Conservation (phyloP, 2,113 vertebrate genomes). For the Canis aureus region DNA sequence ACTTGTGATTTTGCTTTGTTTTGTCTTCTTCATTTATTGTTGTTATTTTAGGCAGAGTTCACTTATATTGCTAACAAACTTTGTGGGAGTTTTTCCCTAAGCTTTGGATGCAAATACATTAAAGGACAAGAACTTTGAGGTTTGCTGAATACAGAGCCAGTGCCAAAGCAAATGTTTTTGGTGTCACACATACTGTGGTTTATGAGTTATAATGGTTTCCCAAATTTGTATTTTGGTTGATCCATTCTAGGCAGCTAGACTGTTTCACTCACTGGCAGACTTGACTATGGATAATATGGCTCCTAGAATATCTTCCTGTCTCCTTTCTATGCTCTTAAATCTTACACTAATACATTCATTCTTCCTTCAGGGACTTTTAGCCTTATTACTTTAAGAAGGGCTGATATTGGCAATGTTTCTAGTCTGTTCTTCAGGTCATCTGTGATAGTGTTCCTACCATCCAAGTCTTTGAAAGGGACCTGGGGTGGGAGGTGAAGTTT, state of each 20-base stretch:
- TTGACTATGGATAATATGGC: neutral
- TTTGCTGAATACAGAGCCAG: conserved; percentile 36
- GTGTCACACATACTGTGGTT: neutral
- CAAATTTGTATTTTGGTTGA: conserved; percentile 24
- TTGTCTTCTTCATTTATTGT: neutral
- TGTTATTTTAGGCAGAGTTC: neutral
- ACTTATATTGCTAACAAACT: neutral
- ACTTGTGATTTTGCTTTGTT: neutral
- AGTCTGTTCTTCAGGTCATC: neutral
- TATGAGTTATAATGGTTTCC: neutral
- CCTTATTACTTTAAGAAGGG: neutral
- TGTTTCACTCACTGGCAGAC: neutral
- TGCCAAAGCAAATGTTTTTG: neutral
- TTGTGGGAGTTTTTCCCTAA: neutral
- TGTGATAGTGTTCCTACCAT: neutral
- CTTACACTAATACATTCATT: neutral
- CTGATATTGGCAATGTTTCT: neutral
- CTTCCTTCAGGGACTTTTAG: neutral
- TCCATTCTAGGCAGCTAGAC: neutral
- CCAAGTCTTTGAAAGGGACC: neutral
- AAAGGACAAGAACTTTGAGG: neutral
- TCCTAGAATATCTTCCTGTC: neutral
- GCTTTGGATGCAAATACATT: neutral
- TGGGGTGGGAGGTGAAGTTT: neutral
- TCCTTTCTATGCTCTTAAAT: neutral